A percentile compares a stretch with the other conserved stretches of the same genome.
These are phyloP conservation scores for Ciconia stormi DNA, from an alignment of 2,113 vertebrate genomes.

Conservation along the genomic window DNA sequence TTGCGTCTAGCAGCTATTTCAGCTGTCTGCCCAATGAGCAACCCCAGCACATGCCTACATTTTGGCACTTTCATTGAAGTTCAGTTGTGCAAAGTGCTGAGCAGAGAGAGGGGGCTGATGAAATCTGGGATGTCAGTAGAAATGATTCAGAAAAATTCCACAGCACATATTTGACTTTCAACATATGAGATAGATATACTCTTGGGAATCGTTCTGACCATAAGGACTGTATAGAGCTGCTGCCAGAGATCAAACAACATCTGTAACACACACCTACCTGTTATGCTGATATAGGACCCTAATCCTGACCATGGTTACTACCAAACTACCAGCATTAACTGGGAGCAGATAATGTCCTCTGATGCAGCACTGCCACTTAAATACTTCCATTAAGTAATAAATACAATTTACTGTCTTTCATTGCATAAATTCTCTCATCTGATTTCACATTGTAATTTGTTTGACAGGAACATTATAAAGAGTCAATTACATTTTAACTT, in stretches of 20 bases:
- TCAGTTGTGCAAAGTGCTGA: not conserved
- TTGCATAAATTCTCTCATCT: not conserved
- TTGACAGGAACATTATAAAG: not conserved
- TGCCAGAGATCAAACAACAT: not conserved
- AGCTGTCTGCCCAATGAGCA: not conserved
- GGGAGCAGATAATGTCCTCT: not conserved
- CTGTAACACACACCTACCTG: not conserved
- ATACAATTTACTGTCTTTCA: not conserved
- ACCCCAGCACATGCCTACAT: not conserved
- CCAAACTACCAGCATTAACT: not conserved
- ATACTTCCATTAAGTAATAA: not conserved
- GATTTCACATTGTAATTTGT: conserved; percentile 7
- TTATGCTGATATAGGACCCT: not conserved
- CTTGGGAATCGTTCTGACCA: not conserved
- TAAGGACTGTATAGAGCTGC: not conserved
- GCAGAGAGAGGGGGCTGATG: not conserved
- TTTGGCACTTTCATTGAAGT: not conserved
- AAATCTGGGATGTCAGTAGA: not conserved
- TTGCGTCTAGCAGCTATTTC: not conserved
- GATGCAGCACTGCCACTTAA: not conserved
- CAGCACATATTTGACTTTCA: not conserved
- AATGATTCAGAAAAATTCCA: not conserved
- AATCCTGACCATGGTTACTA: not conserved
- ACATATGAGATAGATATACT: not conserved
- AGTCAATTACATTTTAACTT: not conserved